Evolutionary conservation across 2,888 invertebrate species (phyloP).

Genomic region (Suillia variegata): DNA sequence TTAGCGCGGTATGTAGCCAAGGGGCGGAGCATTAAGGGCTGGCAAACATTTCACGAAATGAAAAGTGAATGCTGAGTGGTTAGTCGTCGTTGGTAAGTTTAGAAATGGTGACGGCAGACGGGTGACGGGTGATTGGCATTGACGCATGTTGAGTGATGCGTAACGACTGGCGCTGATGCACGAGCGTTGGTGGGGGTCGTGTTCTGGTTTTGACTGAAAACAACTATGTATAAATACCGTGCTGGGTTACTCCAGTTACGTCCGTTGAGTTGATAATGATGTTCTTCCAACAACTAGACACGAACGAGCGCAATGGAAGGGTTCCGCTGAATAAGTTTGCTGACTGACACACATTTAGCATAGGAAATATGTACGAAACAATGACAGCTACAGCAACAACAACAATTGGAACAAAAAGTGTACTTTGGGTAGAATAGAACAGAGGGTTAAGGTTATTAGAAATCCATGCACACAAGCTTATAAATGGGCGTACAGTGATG

Average conservation of each 20-base stretch:
- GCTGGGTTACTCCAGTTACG: background rate
- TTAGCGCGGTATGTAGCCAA: no score
- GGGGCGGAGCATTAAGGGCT: no score
- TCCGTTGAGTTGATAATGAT: background rate
- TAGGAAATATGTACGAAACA: background rate
- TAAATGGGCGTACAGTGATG: no score
- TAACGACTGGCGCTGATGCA: background rate
- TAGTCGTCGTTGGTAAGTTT: no score
- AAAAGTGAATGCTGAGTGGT: background rate
- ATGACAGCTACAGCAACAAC: constrained; percentile 17
- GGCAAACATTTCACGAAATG: constrained; percentile 40
- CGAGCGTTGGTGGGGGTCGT: no score
- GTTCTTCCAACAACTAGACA: background rate
- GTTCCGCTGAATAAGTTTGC: background rate
- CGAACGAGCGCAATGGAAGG: background rate
- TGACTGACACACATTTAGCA: background rate
- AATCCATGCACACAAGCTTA: no score
- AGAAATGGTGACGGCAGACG: no score
- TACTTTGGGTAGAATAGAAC: no score
- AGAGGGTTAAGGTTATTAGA: no score
- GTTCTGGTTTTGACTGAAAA: no score
- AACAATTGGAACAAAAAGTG: background rate
- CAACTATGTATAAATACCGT: no score
- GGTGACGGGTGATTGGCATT: background rate
- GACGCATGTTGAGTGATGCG: background rate